Evolutionary conservation across 53 echinoderm and acorn worm genomes (phyloP), one percentile per base, ranked within the genome.

Genomic region (Hippasteria phrygiana): DNA sequence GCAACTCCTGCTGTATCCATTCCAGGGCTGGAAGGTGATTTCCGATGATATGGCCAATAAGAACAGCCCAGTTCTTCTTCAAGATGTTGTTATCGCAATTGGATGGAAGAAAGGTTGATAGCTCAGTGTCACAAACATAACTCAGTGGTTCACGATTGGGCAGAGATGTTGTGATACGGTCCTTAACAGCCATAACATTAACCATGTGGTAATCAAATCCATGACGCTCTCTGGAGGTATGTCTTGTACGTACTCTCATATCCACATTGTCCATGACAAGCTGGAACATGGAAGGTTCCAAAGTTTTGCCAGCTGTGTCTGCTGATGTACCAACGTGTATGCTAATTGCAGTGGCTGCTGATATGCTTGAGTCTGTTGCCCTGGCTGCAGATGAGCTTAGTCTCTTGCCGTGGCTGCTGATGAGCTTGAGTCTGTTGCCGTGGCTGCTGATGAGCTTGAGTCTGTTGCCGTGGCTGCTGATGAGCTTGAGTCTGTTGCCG

Each of bases 11-110:
- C 5, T 36, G 2, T 1, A 90, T 37, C 82, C 90, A 90, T 6
- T 70, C 36, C 35, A 90, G 43, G 12, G 73, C 53, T 26, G 90
- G 81, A 41, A 90, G 48, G 55, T 90, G 73, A 22, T 71, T 62
- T 26, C 83, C 71, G 28, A 90, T 74, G 22, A 90, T 90, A 56
- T 81, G 81, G 12, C 90, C 90, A 71, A 90, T 90, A 17, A 82
- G 36, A 1, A 82, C 74, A 12, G 73, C 31, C 90, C 90, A 90
- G 73, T 73, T 59, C 28, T 56, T 55, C 45, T 81, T 80, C 74
- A 90, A 54, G 0, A 24, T 32, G 4, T 80, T 54, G 33, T 90
- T 81, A 28, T 80, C 81, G 18, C 34, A 27, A 29, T 62, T 3
- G n/a, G 73, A 73, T 26, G 87, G 87, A 1, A 91, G 56, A 51